Evolutionary conservation across 2,113 vertebrate genomes (phyloP).

Genomic region (Gopherus evgoodei): DNA sequence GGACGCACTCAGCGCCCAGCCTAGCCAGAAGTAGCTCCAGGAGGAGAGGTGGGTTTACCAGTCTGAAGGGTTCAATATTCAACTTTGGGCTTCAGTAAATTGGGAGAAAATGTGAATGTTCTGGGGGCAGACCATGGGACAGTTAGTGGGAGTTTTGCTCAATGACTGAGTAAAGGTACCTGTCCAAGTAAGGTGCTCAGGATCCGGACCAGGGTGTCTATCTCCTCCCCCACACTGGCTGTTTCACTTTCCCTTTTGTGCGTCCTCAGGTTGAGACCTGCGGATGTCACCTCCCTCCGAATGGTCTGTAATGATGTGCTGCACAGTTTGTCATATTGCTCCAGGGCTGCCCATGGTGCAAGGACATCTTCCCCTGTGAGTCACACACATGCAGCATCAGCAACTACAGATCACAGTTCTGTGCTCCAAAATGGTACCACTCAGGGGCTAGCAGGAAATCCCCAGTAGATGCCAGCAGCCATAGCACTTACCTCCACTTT

Average conservation of each 20-base stretch:
- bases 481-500: too few relatives aligned
- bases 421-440: neutral
- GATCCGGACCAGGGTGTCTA: fast-evolving
- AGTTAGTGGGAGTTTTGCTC: neutral
- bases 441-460: neutral
- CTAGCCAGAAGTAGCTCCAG: neutral
- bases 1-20: fast-evolving
- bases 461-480: too few relatives aligned
- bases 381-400: too few relatives aligned
- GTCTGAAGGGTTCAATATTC: neutral
- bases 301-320: neutral
- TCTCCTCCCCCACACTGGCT: neutral
- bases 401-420: neutral
- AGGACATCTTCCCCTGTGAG: too few relatives aligned
- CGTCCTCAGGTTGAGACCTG: neutral
- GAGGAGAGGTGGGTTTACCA: neutral
- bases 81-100: neutral
- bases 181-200: fast-evolving
- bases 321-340: too few relatives aligned
- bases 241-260: too few relatives aligned
- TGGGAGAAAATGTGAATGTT: fast-evolving
- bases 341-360: too few relatives aligned
- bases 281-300: neutral
- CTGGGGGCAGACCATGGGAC: fast-evolving
- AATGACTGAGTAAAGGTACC: neutral